Base-by-base conservation (phyloP, 2,888 invertebrate species). In the Hyppa rectilinea region DNA sequence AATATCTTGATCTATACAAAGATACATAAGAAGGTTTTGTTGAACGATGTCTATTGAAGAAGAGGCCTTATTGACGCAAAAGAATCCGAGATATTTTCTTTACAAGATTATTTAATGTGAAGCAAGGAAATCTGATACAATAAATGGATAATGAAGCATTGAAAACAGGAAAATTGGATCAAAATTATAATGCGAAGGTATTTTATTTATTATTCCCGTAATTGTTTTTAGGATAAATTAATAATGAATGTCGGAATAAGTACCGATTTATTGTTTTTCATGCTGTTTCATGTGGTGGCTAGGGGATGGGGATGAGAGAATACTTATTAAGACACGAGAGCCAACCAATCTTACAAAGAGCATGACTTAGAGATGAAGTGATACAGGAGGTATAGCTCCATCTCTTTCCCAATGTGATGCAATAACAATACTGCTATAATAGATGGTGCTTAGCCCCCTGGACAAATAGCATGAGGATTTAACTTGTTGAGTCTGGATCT, bases 1-100 rank as follows among this genome's bases (percentile, higher is more conserved):
- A 77, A 75, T 80, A 67, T 80, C 61, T 81, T 83, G 62, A 83
- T 63, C 59, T 75, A 75, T 80, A 65, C 43, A 63, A 64, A 38
- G 67, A 59, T 73, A 79, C 52, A 64, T 75, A 61, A 58, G 40
- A 66, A 67, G 68, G 62, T 70, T 62, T 67, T 55, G 61, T 68
- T 68, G 62, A 71, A 64, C 36, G 23, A 75, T 70, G 45, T 49
- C 40, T 63, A 49, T 70, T 77, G 62, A 72, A 70, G 47, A 65
- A 66, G 31, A 40, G 12, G 31, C 20, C 2, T 31, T 68, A 59
- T 50, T 49, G 56, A 58, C 2, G 20, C 34, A 34, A 0, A 59
- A 64, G n/a, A 67, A 47, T 40, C 5, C 7, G 6, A 5, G 34
- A 34, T 61, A 50, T 31, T 55, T 59, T 29, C 5, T 5, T 23